Evolutionary conservation across 2,888 invertebrate genomes (phyloP), one percentile per base, ranked within the genome.

Genomic region (Cacoxenus indagator): DNA sequence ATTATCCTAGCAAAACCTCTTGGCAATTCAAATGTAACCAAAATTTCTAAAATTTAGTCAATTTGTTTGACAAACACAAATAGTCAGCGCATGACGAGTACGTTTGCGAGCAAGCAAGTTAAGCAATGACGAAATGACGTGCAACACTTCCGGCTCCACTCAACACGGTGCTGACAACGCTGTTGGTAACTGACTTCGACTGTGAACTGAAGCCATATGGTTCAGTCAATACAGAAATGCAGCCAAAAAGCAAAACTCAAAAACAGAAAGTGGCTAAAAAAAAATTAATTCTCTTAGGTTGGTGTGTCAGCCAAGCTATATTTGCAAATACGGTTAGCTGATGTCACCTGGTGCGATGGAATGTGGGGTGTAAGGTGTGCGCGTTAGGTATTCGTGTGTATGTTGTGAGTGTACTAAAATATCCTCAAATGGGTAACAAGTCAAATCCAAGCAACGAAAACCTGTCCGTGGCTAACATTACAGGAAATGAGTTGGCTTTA

Each of bases 401-500:
- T n/a, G n/a, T n/a, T n/a, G 54, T 54, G 19, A n/a, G 37, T n/a
- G n/a, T 14, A 4, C 57, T 27, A 29, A 3, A 29, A 29, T 17
- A 57, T 27, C 57, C 17, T 9, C 61, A 45, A 62, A 62, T 62
- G 61, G 45, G 22, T 62, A 45, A 62, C 45, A 62, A 62, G 61
- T 45, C 61, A 62, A 62, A 24, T 45, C 37, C 37, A 61, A 24
- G 61, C 19, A 61, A 14, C 17, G n/a, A 57, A 57, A 5, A 17
- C 57, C 73, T 83, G 74, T 74, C 24, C n/a, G 43, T 37, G 45
- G 29, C 17, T 45, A 61, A 48, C 4, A 17, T 43, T 17, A 61
- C 48, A 78, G 84, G 83, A 84, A 82, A 82, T 82, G 81, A 80
- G 81, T 78, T 80, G 78, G 70, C 84, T 73, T 74, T 72, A 14